Conservation (phyloP, 2,113 vertebrate species). For the Pteropus alecto region DNA sequence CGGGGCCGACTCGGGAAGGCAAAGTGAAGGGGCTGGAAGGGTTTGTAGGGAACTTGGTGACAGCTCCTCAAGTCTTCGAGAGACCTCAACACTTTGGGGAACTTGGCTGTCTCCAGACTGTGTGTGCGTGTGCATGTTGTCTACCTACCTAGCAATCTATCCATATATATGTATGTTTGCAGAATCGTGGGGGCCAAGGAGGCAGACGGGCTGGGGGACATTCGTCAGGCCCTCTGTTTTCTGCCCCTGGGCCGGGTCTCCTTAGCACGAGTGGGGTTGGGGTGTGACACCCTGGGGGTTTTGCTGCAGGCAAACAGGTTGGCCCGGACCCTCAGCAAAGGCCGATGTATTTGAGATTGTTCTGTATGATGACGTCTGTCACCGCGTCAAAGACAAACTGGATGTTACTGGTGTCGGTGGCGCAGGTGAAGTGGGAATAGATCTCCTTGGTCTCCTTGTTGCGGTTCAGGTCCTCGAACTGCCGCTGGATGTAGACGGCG, state of each 20-base stretch:
- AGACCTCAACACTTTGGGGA: slow-evolving; percentile 54
- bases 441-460: slow-evolving; percentile 99
- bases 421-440: slow-evolving; percentile 97
- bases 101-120: slow-evolving; percentile 42
- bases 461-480: slow-evolving; percentile 99
- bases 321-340: slow-evolving; percentile 90
- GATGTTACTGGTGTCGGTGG: slow-evolving; percentile 96
- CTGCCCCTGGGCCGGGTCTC: slow-evolving; percentile 41
- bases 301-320: slow-evolving; percentile 60
- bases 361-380: slow-evolving; percentile 99
- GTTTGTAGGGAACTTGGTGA: slow-evolving; percentile 70
- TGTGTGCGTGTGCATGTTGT: background rate
- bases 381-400: slow-evolving; percentile 99
- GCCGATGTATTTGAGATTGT: slow-evolving; percentile 99
- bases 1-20: slow-evolving; percentile 66
- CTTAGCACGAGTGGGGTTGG: slow-evolving; percentile 56
- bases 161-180: slow-evolving; percentile 46
- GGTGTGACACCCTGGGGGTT: slow-evolving; percentile 63
- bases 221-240: slow-evolving; percentile 55
- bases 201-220: slow-evolving; percentile 61
- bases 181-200: slow-evolving; percentile 55
- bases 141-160: slow-evolving; percentile 64
- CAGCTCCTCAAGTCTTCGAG: slow-evolving; percentile 67
- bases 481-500: slow-evolving; percentile 97
- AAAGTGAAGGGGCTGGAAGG: slow-evolving; percentile 71